Base-by-base conservation (phyloP, 2,113 vertebrate genomes). In the Dasyornis broadbenti region DNA sequence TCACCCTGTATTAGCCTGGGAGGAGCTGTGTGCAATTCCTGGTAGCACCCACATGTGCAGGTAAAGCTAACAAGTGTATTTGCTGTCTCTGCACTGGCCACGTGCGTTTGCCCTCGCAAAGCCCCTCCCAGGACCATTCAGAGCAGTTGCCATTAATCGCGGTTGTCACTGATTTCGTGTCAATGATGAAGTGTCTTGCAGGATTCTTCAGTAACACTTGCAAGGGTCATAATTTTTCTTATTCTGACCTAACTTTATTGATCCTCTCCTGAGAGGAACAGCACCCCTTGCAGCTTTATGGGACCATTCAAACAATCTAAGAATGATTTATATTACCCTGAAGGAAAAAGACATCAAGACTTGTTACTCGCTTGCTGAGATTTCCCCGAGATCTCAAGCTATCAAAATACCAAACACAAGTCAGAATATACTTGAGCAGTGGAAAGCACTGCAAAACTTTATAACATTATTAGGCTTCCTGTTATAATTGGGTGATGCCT, bases 401-500 rank as follows among this genome's bases (percentile, higher is more conserved):
- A 37, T 45, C 87, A 92, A 89, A 82, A 79, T 27, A 92, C 33
- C 49, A 79, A 95, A 92, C 45, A 91, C 40, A 45, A 80, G 27
- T 57, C 56, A 63, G n/a, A 56, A 80, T 39, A 56, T 56, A 65
- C 49, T 57, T 20, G n/a, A 73, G 37, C 59, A 68, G 82, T 63
- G 31, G 45, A 92, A 91, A 89, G 37, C 28, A 93, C 56, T 60
- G 56, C 26, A 95, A 93, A 96, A 93, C 40, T 92, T 97, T 60
- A 35, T 69, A 76, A 33, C 4, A 47, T 80, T 90, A 83, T 93
- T 86, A 94, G 57, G 76, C 30, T 90, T 87, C 40, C 64, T 40
- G 17, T 89, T 94, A 94, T 78, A 97, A 95, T 97, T 95, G 90
- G 82, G 81, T 90, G 80, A 96, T 90, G 75, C 61, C 92, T 94